Base-by-base conservation (phyloP, 2,113 vertebrate genomes). In the Actenoides hombroni region DNA sequence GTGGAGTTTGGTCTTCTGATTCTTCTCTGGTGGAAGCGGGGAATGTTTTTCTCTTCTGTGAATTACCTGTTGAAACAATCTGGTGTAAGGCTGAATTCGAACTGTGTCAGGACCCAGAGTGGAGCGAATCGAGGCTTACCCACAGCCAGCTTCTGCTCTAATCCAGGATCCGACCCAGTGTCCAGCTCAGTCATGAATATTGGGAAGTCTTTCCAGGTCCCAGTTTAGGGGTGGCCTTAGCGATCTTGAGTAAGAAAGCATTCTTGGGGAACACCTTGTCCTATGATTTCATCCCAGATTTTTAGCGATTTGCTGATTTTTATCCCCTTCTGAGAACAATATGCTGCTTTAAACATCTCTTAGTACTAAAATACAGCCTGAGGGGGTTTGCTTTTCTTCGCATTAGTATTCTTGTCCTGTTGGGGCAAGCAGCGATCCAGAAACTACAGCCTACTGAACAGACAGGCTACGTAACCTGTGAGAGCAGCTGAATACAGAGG, bases 361-460 rank as follows among this genome's bases (percentile, higher is more conserved):
- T 78, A 29, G 31, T 82, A 26, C 26, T 85, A 53, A 69, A 53
- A 53, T 61, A n/a, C 2, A 88, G 53, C 91, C 74, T 51, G 35
- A 92, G 80, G 91, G 67, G 92, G 82, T 94, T 94, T 92, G 71
- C 44, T 94, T 93, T 94, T 67, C 48, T 49, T 83, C 3, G 3
- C 49, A 35, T 96, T 92, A 90, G 60, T 95, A 59, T 93, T 95
- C 77, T 64, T 88, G 33, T 94, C 87, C 87, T 92, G 57, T 59
- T 94, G 71, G 48, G 68, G 71, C 69, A 93, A 83, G 94, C 59
- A 29, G 40, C 69, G 83, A 95, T 96, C 42, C 80, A 69, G 86
- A 93, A 96, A 83, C 2, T 53, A 28, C 51, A 53, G 51, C 25
- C 51, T 53, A 9, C 51, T 28, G 25, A 53, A 84, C 91, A 74